These are phyloP conservation scores for Triplophysa dalaica DNA, from an alignment of 2,113 vertebrate species.

Conservation along the genomic window DNA sequence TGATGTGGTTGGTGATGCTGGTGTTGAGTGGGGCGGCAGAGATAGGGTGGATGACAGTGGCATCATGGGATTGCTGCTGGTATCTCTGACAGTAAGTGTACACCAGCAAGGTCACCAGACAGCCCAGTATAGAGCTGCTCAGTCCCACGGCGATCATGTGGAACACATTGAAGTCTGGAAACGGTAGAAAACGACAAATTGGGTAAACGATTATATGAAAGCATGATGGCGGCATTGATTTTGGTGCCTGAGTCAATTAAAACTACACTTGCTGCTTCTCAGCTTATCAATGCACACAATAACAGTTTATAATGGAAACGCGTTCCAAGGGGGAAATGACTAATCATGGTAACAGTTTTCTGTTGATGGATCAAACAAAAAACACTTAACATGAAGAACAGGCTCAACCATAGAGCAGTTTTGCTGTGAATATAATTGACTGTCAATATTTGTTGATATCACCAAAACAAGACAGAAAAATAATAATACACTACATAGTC, in stretches of 20 bases:
- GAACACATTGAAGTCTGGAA: constrained; percentile 93
- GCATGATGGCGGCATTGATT: constrained; percentile 26
- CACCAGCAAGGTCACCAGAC: constrained; percentile 90
- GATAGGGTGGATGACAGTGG: constrained; percentile 96
- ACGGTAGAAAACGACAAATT: constrained; percentile 2
- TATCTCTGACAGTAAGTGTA: constrained; percentile 96
- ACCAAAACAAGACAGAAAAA: too few relatives aligned
- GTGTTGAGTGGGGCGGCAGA: constrained; percentile 92
- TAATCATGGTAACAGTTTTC: neutral
- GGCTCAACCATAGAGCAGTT: too few relatives aligned
- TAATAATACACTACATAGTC: too few relatives aligned
- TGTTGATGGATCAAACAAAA: constrained; percentile 8
- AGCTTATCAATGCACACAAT: neutral
- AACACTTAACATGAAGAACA: neutral
- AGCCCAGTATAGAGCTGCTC: constrained; percentile 94
- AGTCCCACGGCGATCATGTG: constrained; percentile 96
- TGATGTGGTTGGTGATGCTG: constrained; percentile 98
- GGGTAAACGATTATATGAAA: neutral
- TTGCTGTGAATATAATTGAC: too few relatives aligned
- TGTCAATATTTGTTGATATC: too few relatives aligned
- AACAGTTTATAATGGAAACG: neutral
- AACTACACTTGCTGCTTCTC: neutral
- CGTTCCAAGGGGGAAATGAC: neutral
- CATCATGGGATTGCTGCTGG: constrained; percentile 92
- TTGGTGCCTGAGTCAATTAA: constrained; percentile 27